Evolutionary conservation across 2,797 vertebrate species (phyloP).

Genomic region (Sitta carolinensis): DNA sequence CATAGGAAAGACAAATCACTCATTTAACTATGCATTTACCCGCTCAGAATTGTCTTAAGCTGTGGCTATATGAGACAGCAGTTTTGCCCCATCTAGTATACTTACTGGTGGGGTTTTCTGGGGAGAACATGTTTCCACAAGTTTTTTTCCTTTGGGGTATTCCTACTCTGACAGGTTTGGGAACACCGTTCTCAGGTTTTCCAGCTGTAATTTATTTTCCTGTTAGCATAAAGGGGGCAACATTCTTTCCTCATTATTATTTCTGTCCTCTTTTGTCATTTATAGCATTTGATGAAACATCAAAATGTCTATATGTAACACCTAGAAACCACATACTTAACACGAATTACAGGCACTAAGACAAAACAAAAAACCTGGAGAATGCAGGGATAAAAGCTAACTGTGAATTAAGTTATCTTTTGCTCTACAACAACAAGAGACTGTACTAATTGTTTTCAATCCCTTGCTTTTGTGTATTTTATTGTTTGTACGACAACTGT

Average conservation of each 20-base stretch:
- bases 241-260: not conserved
- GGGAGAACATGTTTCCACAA: not conserved
- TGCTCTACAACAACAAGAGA: not conserved
- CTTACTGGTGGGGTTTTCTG: not conserved
- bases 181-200: not conserved
- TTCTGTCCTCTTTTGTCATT: not conserved
- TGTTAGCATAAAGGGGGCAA: not conserved
- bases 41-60: not conserved
- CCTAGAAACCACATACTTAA: not conserved
- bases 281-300: not conserved
- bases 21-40: not conserved
- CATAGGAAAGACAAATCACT: slow-evolving; percentile 11
- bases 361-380: not conserved
- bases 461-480: not conserved
- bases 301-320: not conserved
- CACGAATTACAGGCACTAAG: not conserved
- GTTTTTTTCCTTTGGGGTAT: not conserved
- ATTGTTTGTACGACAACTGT: not conserved
- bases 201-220: not conserved
- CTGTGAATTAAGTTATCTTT: not conserved
- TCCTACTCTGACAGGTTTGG: not conserved
- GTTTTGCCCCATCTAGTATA: not conserved
- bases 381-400: not conserved
- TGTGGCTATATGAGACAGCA: not conserved
- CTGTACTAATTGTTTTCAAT: not conserved